A percentile compares a stretch with the other conserved stretches of the same genome.
phyloP scores from a whole-genome alignment of 2,888 invertebrate genomes.

The Athetis lepigone region DNA sequence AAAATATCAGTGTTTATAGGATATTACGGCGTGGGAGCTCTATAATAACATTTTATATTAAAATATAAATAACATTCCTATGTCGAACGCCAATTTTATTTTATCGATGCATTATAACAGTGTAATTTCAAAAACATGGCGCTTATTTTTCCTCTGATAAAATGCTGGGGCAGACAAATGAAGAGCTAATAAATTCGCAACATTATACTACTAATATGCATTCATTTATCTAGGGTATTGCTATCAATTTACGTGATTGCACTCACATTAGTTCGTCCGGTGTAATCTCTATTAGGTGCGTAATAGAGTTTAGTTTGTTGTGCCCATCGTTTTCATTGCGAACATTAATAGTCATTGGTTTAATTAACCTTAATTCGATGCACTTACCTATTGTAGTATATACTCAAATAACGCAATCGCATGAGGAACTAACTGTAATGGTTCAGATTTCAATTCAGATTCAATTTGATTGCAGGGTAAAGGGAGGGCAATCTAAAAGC shows the following conservation, averaged over 20 bases:
- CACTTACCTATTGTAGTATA: constrained; percentile 75
- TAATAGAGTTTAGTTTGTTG: constrained; percentile 68
- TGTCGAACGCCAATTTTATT: constrained; percentile 35
- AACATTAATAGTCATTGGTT: constrained; percentile 80
- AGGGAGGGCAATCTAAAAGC: constrained; percentile 15
- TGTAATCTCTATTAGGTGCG: constrained; percentile 62
- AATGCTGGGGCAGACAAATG: constrained; percentile 20
- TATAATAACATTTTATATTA: constrained; percentile 59
- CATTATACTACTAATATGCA: constrained; percentile 52
- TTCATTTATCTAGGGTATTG: constrained; percentile 57
- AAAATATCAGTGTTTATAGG: constrained; percentile 63
- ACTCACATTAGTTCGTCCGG: constrained; percentile 54
- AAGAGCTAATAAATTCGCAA: constrained; percentile 50
- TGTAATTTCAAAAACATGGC: constrained; percentile 21
- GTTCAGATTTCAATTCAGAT: constrained; percentile 66
- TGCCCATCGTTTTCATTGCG: constrained; percentile 62
- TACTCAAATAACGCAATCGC: constrained; percentile 71
- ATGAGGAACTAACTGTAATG: constrained; percentile 59
- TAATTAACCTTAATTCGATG: constrained; percentile 86
- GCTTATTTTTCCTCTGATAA: constrained; percentile 18
- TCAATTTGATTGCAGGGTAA: constrained; percentile 32
- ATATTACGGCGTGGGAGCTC: constrained; percentile 49
- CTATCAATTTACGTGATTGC: constrained; percentile 69
- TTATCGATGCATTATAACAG: constrained; percentile 26
- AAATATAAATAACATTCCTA: constrained; percentile 56